A percentile compares a stretch with the other conserved stretches of the same genome.
Conservation (phyloP, 2,797 vertebrate genomes). For the Lithobates pipiens region DNA sequence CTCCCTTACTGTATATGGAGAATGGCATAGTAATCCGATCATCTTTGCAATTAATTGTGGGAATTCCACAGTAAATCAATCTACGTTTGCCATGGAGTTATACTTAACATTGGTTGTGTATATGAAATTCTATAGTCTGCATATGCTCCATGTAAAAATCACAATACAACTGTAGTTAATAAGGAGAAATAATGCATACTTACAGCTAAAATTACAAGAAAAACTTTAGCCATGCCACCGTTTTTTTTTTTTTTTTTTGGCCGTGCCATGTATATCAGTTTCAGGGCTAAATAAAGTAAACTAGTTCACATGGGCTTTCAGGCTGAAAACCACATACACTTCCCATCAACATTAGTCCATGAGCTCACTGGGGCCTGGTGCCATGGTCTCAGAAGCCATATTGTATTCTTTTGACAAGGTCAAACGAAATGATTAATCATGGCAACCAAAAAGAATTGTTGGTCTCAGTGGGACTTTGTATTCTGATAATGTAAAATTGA, state of each 20-base stretch:
- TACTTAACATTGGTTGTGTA: background rate
- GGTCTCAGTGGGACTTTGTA: conserved; percentile 43
- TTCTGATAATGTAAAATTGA: conserved; percentile 37
- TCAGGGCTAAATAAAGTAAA: background rate
- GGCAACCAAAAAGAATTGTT: conserved; percentile 39
- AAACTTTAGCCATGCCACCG: background rate
- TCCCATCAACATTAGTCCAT: conserved; percentile 41
- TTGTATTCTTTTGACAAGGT: conserved; percentile 52
- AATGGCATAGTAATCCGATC: conserved; percentile 8
- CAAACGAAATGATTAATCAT: conserved; percentile 49
- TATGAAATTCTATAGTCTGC: conserved; percentile 1
- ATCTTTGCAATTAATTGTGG: background rate
- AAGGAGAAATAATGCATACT: background rate
- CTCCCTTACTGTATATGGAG: conserved; percentile 9
- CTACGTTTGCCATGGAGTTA: background rate
- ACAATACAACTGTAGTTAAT: background rate
- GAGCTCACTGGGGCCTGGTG: conserved; percentile 35
- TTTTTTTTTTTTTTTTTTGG: background rate
- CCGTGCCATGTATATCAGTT: background rate
- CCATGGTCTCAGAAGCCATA: conserved; percentile 24
- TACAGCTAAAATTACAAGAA: background rate
- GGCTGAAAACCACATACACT: conserved; percentile 17
- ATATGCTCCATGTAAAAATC: background rate
- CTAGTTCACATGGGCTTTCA: conserved; percentile 14
- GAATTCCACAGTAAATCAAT: background rate